Evolutionary conservation across 2,113 vertebrate species (phyloP), one percentile per base, ranked within the genome.

Genomic region (Corythoichthys intestinalis): DNA sequence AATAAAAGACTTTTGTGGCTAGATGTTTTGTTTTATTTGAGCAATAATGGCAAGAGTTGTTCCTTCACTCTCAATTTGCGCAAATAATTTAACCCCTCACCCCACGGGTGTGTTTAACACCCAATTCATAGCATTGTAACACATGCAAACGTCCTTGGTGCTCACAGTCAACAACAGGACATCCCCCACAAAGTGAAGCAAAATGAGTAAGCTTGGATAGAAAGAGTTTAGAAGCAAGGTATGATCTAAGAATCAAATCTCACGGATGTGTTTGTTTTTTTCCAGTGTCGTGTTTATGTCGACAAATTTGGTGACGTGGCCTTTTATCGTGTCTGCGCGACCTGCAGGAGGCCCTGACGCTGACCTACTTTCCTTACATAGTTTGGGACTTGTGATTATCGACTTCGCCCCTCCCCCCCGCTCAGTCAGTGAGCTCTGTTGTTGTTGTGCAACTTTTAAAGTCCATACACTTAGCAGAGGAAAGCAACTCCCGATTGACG

Each of bases 301-400:
- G 65, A 66, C 71, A 83, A 52, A 85, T 71, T 74, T 71, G 72
- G 80, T 67, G 4, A 71, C 65, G 59, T 44, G 64, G 71, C 46
- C 63, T 65, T 70, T 59, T 74, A 41, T 52, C 67, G 35, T 66
- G 70, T 63, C 52, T 67, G 48, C 34, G 28, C 15, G 49, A 85
- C 82, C 70, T 48, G 65, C 66, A 75, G 74, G 34, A 74, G 64
- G 66, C 59, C 77, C 76, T 15, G 15, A 20, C 34, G 0, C 50
- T 81, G 87, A 84, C 89, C 87, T 89, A 88, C 69, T 87, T 90
- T 88, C 87, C 79, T 65, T 87, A 85, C 81, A 86, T 86, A 84
- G 87, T 49, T 71, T 35, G 4, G 4, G 61, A 70, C 72, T 71
- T 50, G 71, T 73, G 37, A 44, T 62, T 14, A 70, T 49, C 65